phyloP scores from a whole-genome alignment of 2,113 vertebrate genomes.

The Eulacestoma nigropectus region DNA sequence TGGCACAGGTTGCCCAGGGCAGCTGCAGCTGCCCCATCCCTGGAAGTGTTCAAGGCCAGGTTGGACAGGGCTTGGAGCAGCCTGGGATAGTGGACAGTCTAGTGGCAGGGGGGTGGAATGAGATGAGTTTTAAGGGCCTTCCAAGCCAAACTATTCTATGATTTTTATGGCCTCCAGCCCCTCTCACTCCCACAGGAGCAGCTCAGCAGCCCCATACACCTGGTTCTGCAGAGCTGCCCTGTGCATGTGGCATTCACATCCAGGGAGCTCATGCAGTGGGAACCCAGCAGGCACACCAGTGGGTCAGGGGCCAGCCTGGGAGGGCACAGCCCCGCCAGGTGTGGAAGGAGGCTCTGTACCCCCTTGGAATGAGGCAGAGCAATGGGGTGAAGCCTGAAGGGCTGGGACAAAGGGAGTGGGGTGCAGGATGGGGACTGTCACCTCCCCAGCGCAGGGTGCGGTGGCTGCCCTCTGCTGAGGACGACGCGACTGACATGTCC shows the following conservation, averaged over 20 bases:
- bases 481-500: not conserved
- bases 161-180: not conserved
- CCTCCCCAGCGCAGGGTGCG: not conserved
- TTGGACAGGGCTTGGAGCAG: not conserved
- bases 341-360: not conserved
- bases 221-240: not conserved
- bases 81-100: not conserved
- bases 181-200: not conserved
- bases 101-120: not conserved
- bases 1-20: not conserved
- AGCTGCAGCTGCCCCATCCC: not conserved
- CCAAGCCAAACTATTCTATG: not conserved
- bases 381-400: not conserved
- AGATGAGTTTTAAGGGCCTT: not conserved
- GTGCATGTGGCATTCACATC: accelerated
- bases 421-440: not conserved
- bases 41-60: not conserved
- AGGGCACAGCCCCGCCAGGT: not conserved
- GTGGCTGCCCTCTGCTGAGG: not conserved
- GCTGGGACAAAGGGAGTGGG: not conserved
- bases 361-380: not conserved
- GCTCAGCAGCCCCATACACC: accelerated
- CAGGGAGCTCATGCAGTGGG: accelerated
- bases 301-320: not conserved
- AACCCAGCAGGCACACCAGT: accelerated